phyloP scores from a whole-genome alignment of 2,888 invertebrate species.

The Microdon myrmicae region DNA sequence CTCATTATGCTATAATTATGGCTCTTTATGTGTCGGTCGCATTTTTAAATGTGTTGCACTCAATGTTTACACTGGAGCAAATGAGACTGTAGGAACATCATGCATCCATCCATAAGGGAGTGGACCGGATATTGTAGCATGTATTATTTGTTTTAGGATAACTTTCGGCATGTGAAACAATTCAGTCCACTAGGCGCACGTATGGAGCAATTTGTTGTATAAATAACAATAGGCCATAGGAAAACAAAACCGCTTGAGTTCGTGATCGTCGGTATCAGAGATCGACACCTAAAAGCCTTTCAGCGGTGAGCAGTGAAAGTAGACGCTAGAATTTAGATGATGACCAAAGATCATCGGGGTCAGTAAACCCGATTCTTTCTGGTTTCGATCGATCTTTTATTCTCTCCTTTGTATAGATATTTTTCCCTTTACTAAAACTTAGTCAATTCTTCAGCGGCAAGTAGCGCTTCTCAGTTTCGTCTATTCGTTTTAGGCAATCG shows the following conservation, averaged over 20 bases:
- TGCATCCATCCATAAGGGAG: no score
- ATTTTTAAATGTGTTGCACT: constrained; percentile 46
- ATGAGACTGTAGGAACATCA: constrained; percentile 19
- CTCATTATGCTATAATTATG: constrained; percentile 50
- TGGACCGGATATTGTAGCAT: constrained; percentile 46
- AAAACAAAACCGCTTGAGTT: neutral
- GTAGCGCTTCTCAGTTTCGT: no score
- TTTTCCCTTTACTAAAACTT: no score
- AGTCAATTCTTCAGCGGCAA: no score
- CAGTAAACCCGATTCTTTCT: no score
- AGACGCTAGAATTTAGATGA: no score
- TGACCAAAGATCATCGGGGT: no score
- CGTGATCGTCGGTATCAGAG: neutral
- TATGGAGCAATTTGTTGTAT: neutral
- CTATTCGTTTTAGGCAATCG: no score
- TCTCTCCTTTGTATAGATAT: no score
- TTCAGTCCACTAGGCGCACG: neutral
- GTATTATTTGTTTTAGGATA: constrained; percentile 37
- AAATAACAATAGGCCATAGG: neutral
- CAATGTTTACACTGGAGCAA: constrained; percentile 51
- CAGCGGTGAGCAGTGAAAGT: no score
- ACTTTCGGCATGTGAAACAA: constrained; percentile 4
- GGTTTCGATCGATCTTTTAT: no score
- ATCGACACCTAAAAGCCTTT: no score
- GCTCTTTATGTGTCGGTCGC: constrained; percentile 49